Percentiles rank a stretch among this genome's conserved stretches.
Conservation (phyloP, 2,113 vertebrate species). For the Tachuris rubrigastra region DNA sequence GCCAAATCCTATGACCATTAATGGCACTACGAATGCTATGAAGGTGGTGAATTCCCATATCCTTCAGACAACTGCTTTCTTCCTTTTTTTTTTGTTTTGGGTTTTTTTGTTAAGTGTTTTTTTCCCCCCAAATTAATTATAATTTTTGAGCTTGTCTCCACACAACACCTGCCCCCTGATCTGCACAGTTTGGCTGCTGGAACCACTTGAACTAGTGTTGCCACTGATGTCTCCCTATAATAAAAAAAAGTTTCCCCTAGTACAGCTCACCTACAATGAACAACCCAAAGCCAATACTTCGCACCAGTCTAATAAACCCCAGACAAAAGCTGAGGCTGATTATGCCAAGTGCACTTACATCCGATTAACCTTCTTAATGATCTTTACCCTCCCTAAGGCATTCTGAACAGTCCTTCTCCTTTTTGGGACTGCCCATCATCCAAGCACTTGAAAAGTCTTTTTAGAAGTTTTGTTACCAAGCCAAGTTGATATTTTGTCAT, state of each 20-base stretch:
- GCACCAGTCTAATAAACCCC: not conserved
- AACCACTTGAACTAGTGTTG: not conserved
- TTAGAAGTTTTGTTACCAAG: not conserved
- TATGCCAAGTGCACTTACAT: not conserved
- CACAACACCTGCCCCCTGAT: fast-evolving
- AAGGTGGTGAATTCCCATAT: not conserved
- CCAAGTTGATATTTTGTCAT: not conserved
- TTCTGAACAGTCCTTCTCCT: not conserved
- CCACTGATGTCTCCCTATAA: not conserved
- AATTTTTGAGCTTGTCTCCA: not conserved
- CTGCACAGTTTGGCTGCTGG: not conserved
- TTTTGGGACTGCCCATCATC: not conserved
- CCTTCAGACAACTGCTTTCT: not conserved
- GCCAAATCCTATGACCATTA: not conserved
- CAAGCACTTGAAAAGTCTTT: not conserved
- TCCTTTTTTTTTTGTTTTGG: not conserved
- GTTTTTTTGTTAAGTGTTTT: fast-evolving
- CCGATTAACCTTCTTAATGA: not conserved
- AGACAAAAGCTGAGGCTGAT: not conserved
- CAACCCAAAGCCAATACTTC: not conserved
- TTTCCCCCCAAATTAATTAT: not conserved
- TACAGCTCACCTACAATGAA: not conserved
- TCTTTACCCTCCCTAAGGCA: not conserved
- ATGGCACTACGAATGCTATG: not conserved
- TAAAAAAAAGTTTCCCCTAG: not conserved